Evolutionary conservation across 2,797 vertebrate genomes (phyloP), one percentile per base, ranked within the genome.

Genomic region (Spinibarbus caldwelli): DNA sequence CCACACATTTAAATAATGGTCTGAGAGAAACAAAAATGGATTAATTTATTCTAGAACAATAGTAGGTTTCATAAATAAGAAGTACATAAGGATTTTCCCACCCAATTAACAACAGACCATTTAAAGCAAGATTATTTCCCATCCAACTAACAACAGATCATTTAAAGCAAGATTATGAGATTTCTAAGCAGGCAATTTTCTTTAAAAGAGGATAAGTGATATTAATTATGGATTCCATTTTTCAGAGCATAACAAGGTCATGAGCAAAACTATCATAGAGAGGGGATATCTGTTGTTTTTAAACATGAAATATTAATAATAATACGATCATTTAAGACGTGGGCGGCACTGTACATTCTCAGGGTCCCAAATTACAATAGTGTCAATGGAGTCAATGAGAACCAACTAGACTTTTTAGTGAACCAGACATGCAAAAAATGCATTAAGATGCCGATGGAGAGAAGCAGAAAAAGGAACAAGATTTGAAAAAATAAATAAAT

Each of bases 361-460:
- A 76, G 76, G 84, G 83, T 76, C 49, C 26, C 57, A 76, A 45
- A 79, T 71, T 73, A 86, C 81, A 78, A 45, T 71, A 64, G 85
- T 78, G 86, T 82, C 73, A 86, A 89, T 87, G 91, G 67, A 82
- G 87, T 89, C 88, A 92, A 91, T 91, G 89, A 92, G 86, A 92
- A 91, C 90, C 92, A 93, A 92, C 90, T 80, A 93, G 91, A 93
- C 79, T 90, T 88, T 77, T 81, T 71, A 91, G 93, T 91, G 80
- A 88, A 94, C 90, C 91, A 93, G 88, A 93, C 94, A 94, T 95
- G 95, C 94, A 95, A 92, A 92, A 85, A 90, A 94, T 90, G 90
- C 89, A 90, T 91, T 89, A 92, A 92, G 85, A 95, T 92, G 92
- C 80, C 0, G 49, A 91, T 90, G 90, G 88, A 78, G 86, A 88